Conservation (phyloP, 2,888 invertebrate species). For the Cosmia trapezina region DNA sequence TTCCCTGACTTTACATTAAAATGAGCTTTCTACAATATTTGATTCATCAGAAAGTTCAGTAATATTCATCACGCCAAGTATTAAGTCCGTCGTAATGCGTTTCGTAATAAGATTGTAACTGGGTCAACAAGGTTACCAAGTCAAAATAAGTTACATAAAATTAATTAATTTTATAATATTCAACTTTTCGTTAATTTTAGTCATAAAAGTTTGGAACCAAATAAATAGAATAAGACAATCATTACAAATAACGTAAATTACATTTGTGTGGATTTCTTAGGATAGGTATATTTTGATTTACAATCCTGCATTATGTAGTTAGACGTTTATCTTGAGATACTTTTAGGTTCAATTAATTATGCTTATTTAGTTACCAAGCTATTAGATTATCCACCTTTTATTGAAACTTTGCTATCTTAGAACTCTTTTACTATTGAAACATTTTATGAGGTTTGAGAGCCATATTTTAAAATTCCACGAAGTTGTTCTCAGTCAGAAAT, state of each 20-base stretch:
- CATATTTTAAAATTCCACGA: too few relatives aligned
- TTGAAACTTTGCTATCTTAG: background rate
- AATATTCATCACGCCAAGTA: constrained; percentile 36
- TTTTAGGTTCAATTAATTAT: too few relatives aligned
- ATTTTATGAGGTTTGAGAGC: background rate
- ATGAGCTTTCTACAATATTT: constrained; percentile 17
- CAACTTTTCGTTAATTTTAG: constrained; percentile 34
- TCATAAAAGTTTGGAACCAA: constrained; percentile 23
- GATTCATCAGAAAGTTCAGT: constrained; percentile 28
- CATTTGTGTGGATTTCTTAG: background rate
- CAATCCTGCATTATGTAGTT: too few relatives aligned
- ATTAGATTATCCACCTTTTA: background rate
- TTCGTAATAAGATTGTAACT: constrained; percentile 52
- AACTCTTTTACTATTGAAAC: background rate
- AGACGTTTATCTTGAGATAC: too few relatives aligned
- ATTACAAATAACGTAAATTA: constrained; percentile 1
- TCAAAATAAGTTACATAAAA: constrained; percentile 41
- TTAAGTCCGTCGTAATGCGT: constrained; percentile 35
- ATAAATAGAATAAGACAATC: constrained; percentile 8
- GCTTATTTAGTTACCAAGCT: background rate
- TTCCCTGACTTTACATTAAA: background rate
- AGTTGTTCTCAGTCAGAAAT: background rate
- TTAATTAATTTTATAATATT: constrained; percentile 45
- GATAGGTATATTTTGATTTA: too few relatives aligned
- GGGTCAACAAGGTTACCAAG: constrained; percentile 46